Conservation (phyloP, 2,888 invertebrate species). For the Tenthredo notha region DNA sequence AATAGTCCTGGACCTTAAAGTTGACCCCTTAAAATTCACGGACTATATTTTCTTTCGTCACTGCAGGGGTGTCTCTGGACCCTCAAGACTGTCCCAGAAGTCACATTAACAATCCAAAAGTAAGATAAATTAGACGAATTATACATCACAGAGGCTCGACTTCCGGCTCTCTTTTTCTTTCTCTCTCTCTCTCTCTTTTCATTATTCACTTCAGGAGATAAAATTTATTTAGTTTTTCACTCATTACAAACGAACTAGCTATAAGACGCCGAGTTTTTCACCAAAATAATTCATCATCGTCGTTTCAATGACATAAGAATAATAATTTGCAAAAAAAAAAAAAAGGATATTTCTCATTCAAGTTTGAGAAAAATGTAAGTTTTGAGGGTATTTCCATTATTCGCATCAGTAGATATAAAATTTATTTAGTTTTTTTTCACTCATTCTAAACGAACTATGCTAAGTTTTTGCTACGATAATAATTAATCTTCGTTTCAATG, state of each 20-base stretch:
- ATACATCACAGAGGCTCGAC: background rate
- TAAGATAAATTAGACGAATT: slow-evolving; percentile 21
- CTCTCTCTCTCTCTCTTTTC: background rate
- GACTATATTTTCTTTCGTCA: background rate
- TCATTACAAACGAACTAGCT: background rate
- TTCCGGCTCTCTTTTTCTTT: slow-evolving; percentile 4
- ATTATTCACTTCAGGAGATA: background rate
- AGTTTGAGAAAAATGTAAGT: too few species aligned
- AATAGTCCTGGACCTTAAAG: background rate
- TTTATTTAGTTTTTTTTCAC: too few species aligned
- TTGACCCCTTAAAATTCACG: background rate
- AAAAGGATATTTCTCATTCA: too few species aligned
- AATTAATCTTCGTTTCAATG: too few species aligned
- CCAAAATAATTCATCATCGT: background rate
- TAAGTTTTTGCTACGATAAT: too few species aligned
- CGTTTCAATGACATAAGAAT: background rate
- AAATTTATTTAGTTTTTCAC: background rate
- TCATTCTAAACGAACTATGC: too few species aligned
- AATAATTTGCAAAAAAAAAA: background rate
- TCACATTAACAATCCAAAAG: slow-evolving; percentile 23
- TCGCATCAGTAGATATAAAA: too few species aligned
- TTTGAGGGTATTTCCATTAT: too few species aligned
- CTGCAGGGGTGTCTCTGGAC: background rate
- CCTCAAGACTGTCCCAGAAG: background rate
- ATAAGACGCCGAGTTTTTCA: background rate